Base-by-base conservation (phyloP, 2,113 vertebrate species). In the Sturnus vulgaris region DNA sequence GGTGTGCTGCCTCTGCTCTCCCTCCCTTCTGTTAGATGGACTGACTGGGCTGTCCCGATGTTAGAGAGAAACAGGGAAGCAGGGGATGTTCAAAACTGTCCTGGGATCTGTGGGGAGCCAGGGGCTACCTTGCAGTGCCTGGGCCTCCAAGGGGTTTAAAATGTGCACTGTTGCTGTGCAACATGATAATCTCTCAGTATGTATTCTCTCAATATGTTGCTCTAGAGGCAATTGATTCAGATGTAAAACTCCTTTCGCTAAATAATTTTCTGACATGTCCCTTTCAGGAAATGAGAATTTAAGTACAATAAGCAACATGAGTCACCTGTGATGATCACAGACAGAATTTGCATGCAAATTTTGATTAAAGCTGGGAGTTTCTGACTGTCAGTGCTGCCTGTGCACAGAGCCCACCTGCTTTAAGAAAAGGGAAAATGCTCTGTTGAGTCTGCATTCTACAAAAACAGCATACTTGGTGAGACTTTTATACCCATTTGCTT, bases 111-210 rank as follows among this genome's bases (percentile, higher is more conserved):
- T 25, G 7, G 42, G 33, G 27, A 77, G 27, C 25, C 65, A 68
- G 49, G 28, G 61, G 23, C 35, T 49, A 52, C 35, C 44, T 47
- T 47, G 15, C 28, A 50, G 30, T 42, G 28, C 28, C n/a, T 30
- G 46, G 13, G 49, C 31, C 2, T 1, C 16, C 49, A 27, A 4
- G 8, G 37, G 44, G 6, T 53, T 95, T 47, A 40, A 89, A 94
- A 76, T 0, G 0, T 16, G 37, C 10, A 2, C 24, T 68, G 42
- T 15, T 86, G 66, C 57, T 50, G 24, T 46, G 63, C 0, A 0
- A 40, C 23, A 2, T 11, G 30, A n/a, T 46, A 17, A 76, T 52
- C 30, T 76, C 47, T 84, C 49, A 44, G 0, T 68, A 35, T 21
- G 15, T 39, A 46, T 60, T 56, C 49, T 37, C 40, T 82, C 61